Percentiles rank a stretch among this genome's conserved stretches.
phyloP scores from a whole-genome alignment of 1,140 invertebrate genomes.

The Orchesella cincta region DNA sequence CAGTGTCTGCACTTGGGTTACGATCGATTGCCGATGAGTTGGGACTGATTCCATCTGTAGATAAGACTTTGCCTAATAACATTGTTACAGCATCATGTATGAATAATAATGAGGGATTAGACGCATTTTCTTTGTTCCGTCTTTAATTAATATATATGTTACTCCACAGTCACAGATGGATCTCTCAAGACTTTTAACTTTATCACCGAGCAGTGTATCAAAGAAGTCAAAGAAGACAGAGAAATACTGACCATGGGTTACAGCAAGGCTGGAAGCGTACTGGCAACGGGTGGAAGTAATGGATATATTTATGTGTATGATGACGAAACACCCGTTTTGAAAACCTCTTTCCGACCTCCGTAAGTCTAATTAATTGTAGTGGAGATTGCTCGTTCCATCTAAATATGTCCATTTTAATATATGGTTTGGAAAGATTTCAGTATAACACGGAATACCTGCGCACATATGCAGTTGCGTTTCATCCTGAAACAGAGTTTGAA shows the following conservation, averaged over 20 bases:
- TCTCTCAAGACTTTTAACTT: slow-evolving; percentile 39
- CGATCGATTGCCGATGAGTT: not conserved
- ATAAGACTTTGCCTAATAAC: not conserved
- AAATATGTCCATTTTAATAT: not conserved
- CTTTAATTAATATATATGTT: too few relatives aligned
- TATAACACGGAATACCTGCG: slow-evolving; percentile 31
- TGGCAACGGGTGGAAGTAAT: slow-evolving; percentile 35
- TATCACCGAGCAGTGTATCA: slow-evolving; percentile 31
- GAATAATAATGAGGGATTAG: too few relatives aligned
- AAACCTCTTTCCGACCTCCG: slow-evolving; percentile 36
- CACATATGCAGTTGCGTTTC: slow-evolving; percentile 36
- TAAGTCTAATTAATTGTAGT: slow-evolving; percentile 11
- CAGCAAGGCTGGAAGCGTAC: slow-evolving; percentile 5
- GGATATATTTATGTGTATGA: slow-evolving; percentile 41
- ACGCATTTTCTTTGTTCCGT: too few relatives aligned
- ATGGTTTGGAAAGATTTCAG: slow-evolving; percentile 32
- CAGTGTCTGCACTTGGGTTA: not conserved
- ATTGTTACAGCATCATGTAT: not conserved
- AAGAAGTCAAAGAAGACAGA: slow-evolving; percentile 36
- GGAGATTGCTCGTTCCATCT: slow-evolving; percentile 1
- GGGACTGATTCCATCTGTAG: not conserved
- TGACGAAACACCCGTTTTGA: slow-evolving; percentile 31
- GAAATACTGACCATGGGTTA: slow-evolving; percentile 38
- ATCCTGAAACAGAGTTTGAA: slow-evolving; percentile 34
- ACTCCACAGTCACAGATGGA: slow-evolving; percentile 40